phyloP scores from a whole-genome alignment of 2,113 vertebrate species.

The Dicrurus megarhynchus region DNA sequence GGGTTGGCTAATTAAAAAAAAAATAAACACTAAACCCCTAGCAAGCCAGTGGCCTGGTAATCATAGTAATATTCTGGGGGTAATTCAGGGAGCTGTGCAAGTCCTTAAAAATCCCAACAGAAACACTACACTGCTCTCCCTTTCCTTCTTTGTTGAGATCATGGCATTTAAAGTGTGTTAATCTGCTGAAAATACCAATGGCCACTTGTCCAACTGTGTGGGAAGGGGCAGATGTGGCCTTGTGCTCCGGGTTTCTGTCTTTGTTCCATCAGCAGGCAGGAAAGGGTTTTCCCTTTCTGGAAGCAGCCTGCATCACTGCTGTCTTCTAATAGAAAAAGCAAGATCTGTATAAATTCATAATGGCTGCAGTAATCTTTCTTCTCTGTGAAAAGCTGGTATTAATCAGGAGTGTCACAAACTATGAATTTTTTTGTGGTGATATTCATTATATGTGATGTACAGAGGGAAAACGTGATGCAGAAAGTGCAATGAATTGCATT shows the following conservation, averaged over 20 bases:
- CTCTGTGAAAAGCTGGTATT: slow-evolving; percentile 6
- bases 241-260: not conserved
- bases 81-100: not conserved
- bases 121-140: accelerated
- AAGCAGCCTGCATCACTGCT: not conserved
- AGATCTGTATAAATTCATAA: slow-evolving; percentile 12
- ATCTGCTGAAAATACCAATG: not conserved
- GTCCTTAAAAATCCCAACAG: not conserved
- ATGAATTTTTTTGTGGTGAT: slow-evolving; percentile 55
- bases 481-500: slow-evolving; percentile 26
- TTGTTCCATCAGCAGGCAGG: not conserved
- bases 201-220: accelerated
- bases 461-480: slow-evolving; percentile 20
- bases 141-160: not conserved
- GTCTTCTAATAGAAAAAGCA: not conserved
- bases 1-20: not conserved
- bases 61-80: not conserved
- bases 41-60: not conserved
- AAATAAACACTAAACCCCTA: not conserved
- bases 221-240: not conserved
- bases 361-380: slow-evolving; percentile 25
- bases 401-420: slow-evolving; percentile 61
- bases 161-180: accelerated
- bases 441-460: slow-evolving; percentile 52
- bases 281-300: not conserved